phyloP scores from a whole-genome alignment of 1,140 invertebrate genomes.

The Arion vulgaris region DNA sequence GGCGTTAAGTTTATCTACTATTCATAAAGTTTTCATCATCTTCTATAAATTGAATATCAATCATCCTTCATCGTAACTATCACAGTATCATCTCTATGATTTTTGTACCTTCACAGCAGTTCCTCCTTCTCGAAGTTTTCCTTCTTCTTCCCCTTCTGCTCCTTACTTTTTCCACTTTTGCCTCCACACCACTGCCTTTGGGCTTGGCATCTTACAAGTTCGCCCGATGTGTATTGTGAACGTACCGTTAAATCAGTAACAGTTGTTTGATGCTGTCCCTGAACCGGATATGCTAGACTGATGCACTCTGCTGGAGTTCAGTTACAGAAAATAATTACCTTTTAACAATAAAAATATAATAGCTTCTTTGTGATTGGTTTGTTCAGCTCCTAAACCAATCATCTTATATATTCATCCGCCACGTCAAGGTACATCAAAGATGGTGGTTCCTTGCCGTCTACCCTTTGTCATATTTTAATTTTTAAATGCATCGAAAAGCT shows the following conservation, averaged over 20 bases:
- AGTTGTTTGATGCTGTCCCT: not conserved
- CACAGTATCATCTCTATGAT: no score
- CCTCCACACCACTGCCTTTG: conserved; percentile 61
- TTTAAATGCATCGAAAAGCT: conserved; percentile 4
- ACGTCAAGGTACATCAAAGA: conserved; percentile 38
- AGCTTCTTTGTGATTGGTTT: conserved; percentile 31
- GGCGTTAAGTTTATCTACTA: no score
- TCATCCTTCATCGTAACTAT: no score
- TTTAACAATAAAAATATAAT: not conserved
- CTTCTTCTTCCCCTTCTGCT: conserved; percentile 48
- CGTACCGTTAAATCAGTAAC: not conserved
- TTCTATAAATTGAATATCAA: no score
- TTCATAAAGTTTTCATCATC: no score
- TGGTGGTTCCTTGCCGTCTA: conserved; percentile 38
- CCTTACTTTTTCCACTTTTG: conserved; percentile 59
- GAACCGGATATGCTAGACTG: not conserved
- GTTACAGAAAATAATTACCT: conserved; percentile 26
- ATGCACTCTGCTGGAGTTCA: no score
- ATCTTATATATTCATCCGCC: not conserved
- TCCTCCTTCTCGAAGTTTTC: conserved; percentile 72
- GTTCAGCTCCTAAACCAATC: conserved; percentile 16
- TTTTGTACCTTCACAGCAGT: conserved; percentile 38
- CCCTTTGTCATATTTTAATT: conserved; percentile 30
- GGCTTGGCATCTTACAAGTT: conserved; percentile 60
- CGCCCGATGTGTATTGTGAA: no score